Evolutionary conservation across 1,140 invertebrate genomes (phyloP), one percentile per base, ranked within the genome.

Genomic region (Myzus persicae): DNA sequence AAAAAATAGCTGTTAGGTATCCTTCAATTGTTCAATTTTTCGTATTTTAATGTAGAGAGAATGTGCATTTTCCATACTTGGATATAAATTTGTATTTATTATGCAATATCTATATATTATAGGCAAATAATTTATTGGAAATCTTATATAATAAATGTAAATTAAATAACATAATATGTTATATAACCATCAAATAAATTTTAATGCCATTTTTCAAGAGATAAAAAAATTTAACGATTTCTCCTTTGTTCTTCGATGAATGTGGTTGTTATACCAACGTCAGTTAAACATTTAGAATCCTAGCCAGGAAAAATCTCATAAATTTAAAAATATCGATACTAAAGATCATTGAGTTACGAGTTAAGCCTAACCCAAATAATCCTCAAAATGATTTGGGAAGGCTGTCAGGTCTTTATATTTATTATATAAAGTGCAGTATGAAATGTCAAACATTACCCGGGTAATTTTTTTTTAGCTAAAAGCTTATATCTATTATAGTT

Each of bases 301-400:
- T 46, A 20, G 26, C 38, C 1, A 46, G 26, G 38, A 36, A n/a
- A 87, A 26, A 46, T 26, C 84, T 87, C 26, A 44, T 87, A 87
- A 87, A 87, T 87, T 87, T n/a, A 26, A 18, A 46, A 87, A 87
- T 87, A 85, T 44, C 84, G 84, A 85, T 85, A 46, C 46, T 31
- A 8, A 87, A 87, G 42, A 87, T 87, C 24, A 87, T 18, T 46
- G 84, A 87, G 42, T 85, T 85, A 44, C 84, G 84, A 44, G 84
- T 31, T 46, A 46, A 44, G 42, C 42, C 26, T 87, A 46, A 87
- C 31, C 42, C 42, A 26, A 42, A 85, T 85, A 87, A 87, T 46
- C 42, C 84, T 87, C 26, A 46, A 87, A 87, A n/a, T 87, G 31
- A 87, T 87, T 87, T n/a, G 84, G 84, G 42, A 31, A 46, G 42